Conservation (phyloP, 2,797 vertebrate species). For the Myripristis murdjan region DNA sequence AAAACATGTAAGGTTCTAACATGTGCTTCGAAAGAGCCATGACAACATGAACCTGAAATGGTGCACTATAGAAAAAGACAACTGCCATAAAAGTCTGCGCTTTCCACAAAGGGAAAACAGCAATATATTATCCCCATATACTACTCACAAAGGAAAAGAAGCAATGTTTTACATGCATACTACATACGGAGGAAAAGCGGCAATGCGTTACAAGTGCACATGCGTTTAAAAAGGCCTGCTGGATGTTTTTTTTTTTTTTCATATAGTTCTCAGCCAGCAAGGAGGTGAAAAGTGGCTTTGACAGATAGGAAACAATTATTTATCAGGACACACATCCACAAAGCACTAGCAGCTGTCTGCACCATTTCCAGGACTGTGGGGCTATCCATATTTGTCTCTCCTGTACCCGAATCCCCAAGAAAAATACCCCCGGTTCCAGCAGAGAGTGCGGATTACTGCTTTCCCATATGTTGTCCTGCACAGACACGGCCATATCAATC, state of each 20-base stretch:
- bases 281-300: slow-evolving; percentile 71
- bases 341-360: slow-evolving; percentile 79
- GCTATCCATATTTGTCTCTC: slow-evolving; percentile 81
- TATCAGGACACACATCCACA: slow-evolving; percentile 76
- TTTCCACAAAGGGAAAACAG: slow-evolving; percentile 55
- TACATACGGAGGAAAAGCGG: slow-evolving; percentile 49
- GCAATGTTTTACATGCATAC: slow-evolving; percentile 67
- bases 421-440: slow-evolving; percentile 82
- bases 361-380: slow-evolving; percentile 70
- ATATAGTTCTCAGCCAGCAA: slow-evolving; percentile 58
- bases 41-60: slow-evolving; percentile 70
- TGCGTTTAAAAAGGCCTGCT: slow-evolving; percentile 46
- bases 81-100: slow-evolving; percentile 51
- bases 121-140: slow-evolving; percentile 42
- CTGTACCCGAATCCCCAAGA: slow-evolving; percentile 79
- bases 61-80: slow-evolving; percentile 35
- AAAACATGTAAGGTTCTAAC: slow-evolving; percentile 67
- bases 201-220: slow-evolving; percentile 50
- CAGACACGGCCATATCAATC: slow-evolving; percentile 85
- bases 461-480: slow-evolving; percentile 88
- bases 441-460: slow-evolving; percentile 84
- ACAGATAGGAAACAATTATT: slow-evolving; percentile 84
- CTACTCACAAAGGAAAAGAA: slow-evolving; percentile 25
- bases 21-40: slow-evolving; percentile 71
- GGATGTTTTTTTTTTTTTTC: too few relatives aligned